Conservation (phyloP, 2,888 invertebrate genomes). For the Dexiosoma caninum region DNA sequence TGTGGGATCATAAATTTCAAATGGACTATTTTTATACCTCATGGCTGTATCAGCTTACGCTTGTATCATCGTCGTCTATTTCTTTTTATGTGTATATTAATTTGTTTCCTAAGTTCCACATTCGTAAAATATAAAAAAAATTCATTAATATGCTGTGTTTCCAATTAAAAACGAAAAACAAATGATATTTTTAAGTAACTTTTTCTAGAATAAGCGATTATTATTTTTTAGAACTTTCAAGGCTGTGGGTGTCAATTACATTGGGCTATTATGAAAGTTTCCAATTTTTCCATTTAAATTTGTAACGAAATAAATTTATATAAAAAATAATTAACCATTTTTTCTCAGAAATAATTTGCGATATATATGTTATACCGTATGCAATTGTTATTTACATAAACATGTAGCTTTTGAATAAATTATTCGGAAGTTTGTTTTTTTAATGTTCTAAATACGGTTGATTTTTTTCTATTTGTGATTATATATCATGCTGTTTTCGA, state of each 20-base stretch:
- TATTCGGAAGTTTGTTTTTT: too few relatives aligned
- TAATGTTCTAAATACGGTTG: too few relatives aligned
- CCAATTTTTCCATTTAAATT: constrained; percentile 30
- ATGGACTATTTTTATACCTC: constrained; percentile 48
- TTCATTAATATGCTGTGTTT: constrained; percentile 41
- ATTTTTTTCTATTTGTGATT: too few relatives aligned
- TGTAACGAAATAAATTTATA: constrained; percentile 56
- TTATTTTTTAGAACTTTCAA: neutral
- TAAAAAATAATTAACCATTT: neutral
- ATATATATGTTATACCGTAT: too few relatives aligned
- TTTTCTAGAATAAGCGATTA: constrained; percentile 50
- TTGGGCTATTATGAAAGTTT: constrained; percentile 19
- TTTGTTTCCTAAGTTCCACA: constrained; percentile 52
- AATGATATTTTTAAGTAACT: constrained; percentile 23
- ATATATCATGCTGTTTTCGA: too few relatives aligned
- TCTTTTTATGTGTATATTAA: constrained; percentile 38
- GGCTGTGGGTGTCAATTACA: neutral
- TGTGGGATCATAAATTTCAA: constrained; percentile 84
- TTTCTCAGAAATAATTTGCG: too few relatives aligned
- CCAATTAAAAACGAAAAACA: constrained; percentile 10
- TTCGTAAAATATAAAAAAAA: constrained; percentile 31
- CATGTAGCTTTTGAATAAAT: too few relatives aligned
- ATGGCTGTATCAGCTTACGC: constrained; percentile 59
- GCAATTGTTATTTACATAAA: too few relatives aligned
- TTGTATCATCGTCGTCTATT: constrained; percentile 58